Percentiles rank a stretch among this genome's conserved stretches.
These are phyloP conservation scores for Oophaga sylvatica DNA, from an alignment of 2,797 vertebrate species.

Conservation along the genomic window DNA sequence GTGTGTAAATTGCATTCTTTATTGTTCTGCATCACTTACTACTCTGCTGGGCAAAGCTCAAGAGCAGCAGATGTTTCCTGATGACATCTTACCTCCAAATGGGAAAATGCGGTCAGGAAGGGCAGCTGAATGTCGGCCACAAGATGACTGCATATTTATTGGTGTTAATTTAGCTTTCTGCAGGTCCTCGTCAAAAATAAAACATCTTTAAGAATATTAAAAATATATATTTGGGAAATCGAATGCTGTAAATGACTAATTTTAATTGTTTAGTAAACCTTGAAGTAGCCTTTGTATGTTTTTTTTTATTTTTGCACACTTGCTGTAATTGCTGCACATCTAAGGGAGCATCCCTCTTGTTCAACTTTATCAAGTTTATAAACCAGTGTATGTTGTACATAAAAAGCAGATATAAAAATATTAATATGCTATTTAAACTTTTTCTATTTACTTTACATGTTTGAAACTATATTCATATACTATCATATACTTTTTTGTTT, in stretches of 20 bases:
- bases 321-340: neutral
- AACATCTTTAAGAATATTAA: neutral
- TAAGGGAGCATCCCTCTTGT: neutral
- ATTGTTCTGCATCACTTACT: slow-evolving; percentile 51
- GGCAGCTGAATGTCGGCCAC: slow-evolving; percentile 10
- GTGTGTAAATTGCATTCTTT: slow-evolving; percentile 58
- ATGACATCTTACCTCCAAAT: slow-evolving; percentile 52
- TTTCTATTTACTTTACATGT: too few relatives aligned
- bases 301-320: neutral
- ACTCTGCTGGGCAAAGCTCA: slow-evolving; percentile 47
- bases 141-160: slow-evolving; percentile 40
- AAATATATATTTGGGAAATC: neutral
- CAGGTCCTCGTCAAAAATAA: neutral
- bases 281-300: neutral
- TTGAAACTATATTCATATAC: too few relatives aligned
- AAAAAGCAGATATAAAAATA: too few relatives aligned
- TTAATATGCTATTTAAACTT: too few relatives aligned
- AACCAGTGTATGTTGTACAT: too few relatives aligned
- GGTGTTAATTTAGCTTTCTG: slow-evolving; percentile 14
- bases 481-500: too few relatives aligned
- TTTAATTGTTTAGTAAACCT: neutral
- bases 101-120: slow-evolving; percentile 18
- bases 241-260: neutral
- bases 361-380: too few relatives aligned
- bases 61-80: slow-evolving; percentile 58